Conservation (phyloP, 2,113 vertebrate species). For the Hiodon tergisus region DNA sequence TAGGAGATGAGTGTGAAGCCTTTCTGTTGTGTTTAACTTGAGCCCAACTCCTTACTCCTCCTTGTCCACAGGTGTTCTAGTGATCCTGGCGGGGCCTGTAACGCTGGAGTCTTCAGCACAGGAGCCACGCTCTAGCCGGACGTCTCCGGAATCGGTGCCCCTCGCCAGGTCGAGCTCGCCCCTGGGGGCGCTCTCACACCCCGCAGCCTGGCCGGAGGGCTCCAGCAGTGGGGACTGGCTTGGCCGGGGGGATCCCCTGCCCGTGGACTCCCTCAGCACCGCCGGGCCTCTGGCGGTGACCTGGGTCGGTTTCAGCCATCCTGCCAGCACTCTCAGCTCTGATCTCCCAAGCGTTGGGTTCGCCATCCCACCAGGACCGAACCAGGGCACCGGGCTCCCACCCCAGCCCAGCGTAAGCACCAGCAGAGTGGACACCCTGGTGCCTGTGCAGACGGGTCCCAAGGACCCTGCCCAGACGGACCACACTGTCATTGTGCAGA, state of each 20-base stretch:
- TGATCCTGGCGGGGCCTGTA: constrained; percentile 81
- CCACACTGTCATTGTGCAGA: no score
- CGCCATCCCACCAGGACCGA: constrained; percentile 20
- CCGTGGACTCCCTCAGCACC: constrained; percentile 33
- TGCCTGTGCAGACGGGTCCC: constrained; percentile 51
- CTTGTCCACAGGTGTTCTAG: constrained; percentile 74
- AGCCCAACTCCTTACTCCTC: not conserved
- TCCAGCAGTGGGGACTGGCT: constrained; percentile 50
- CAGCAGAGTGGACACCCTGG: constrained; percentile 48
- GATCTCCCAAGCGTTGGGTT: constrained; percentile 31
- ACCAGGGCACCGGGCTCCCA: constrained; percentile 16
- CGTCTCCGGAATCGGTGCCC: constrained; percentile 64
- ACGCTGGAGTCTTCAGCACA: constrained; percentile 75
- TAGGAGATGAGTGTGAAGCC: not conserved
- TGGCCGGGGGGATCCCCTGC: constrained; percentile 24
- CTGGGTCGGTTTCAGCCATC: constrained; percentile 23
- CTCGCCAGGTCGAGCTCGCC: constrained; percentile 56
- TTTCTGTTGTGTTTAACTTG: not conserved
- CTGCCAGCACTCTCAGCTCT: constrained; percentile 26
- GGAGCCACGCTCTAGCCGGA: constrained; percentile 66
- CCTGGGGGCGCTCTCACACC: constrained; percentile 18
- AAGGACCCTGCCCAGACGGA: constrained; percentile 49
- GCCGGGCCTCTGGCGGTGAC: not conserved
- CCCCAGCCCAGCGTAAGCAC: constrained; percentile 25
- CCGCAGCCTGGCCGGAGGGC: constrained; percentile 42